A percentile compares a stretch with the other conserved stretches of the same genome.
Evolutionary conservation across 1,140 invertebrate genomes (phyloP).

Genomic region (Coptotermes formosanus): DNA sequence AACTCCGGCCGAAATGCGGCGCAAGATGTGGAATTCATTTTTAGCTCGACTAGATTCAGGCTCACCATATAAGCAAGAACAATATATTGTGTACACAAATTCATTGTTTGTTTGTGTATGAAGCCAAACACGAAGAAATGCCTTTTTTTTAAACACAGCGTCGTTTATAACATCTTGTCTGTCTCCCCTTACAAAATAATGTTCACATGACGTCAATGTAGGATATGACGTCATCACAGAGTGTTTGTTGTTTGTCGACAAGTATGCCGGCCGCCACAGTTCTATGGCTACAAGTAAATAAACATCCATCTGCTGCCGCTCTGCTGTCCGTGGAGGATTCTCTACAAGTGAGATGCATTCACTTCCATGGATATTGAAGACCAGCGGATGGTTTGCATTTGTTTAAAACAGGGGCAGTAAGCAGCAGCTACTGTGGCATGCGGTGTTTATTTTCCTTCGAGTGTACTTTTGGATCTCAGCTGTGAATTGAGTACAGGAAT

Average conservation of each 20-base stretch:
- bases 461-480: too few species aligned
- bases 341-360: background rate
- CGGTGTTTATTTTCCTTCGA: too few species aligned
- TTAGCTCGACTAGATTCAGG: background rate
- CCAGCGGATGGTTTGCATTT: background rate
- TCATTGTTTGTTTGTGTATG: constrained; percentile 13
- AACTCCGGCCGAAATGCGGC: background rate
- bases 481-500: too few species aligned
- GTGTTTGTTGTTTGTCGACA: constrained; percentile 11
- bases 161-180: constrained; percentile 13
- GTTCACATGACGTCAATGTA: constrained; percentile 15
- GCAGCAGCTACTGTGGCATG: too few species aligned
- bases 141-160: background rate
- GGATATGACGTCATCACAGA: background rate
- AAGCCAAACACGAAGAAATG: constrained; percentile 11
- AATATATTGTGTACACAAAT: constrained; percentile 14
- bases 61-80: constrained; percentile 8
- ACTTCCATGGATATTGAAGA: background rate
- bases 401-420: too few species aligned
- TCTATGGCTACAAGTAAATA: background rate
- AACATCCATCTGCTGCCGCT: background rate
- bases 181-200: constrained; percentile 19
- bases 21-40: background rate
- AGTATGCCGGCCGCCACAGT: background rate
- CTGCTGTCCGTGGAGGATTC: background rate